Conservation (phyloP, 2,113 vertebrate species). For the Taxidea taxus region DNA sequence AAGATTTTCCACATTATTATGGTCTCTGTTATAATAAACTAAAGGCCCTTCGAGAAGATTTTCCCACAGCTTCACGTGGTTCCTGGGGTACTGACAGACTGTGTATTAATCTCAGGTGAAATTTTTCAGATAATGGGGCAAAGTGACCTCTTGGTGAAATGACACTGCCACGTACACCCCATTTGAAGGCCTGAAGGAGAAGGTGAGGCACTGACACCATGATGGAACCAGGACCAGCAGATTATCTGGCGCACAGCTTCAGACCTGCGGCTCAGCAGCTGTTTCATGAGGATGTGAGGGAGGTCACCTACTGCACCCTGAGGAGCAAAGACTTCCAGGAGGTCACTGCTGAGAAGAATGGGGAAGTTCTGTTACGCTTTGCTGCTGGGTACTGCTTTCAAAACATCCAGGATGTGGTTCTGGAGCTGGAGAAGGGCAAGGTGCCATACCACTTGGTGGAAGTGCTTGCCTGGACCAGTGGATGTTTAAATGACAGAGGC, state of each 20-base stretch:
- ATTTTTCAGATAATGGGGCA: conserved; percentile 92
- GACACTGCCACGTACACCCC: conserved; percentile 89
- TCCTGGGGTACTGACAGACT: conserved; percentile 94
- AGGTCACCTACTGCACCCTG: neutral
- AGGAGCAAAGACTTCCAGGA: conserved; percentile 98
- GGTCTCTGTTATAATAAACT: conserved; percentile 97
- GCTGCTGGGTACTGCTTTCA: conserved; percentile 94
- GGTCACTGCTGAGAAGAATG: conserved; percentile 92
- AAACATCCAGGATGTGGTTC: conserved; percentile 95
- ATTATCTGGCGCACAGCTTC: conserved; percentile 92
- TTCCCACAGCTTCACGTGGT: conserved; percentile 86
- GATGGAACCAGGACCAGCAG: conserved; percentile 89
- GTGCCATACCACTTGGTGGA: conserved; percentile 94
- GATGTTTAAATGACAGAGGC: conserved; percentile 47
- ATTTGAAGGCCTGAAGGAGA: conserved; percentile 83
- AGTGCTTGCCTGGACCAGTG: conserved; percentile 95
- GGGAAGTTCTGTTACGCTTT: conserved; percentile 92
- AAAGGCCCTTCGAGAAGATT: conserved; percentile 92
- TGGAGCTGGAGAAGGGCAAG: conserved; percentile 92
- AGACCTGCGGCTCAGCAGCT: conserved; percentile 93
- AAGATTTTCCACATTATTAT: conserved; percentile 93
- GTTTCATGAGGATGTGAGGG: conserved; percentile 87
- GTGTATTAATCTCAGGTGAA: conserved; percentile 97
- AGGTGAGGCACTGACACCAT: conserved; percentile 79
- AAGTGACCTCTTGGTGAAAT: conserved; percentile 84